These are phyloP conservation scores for Oenanthe oenanthe DNA, from an alignment of 2,113 vertebrate genomes.

Conservation along the genomic window DNA sequence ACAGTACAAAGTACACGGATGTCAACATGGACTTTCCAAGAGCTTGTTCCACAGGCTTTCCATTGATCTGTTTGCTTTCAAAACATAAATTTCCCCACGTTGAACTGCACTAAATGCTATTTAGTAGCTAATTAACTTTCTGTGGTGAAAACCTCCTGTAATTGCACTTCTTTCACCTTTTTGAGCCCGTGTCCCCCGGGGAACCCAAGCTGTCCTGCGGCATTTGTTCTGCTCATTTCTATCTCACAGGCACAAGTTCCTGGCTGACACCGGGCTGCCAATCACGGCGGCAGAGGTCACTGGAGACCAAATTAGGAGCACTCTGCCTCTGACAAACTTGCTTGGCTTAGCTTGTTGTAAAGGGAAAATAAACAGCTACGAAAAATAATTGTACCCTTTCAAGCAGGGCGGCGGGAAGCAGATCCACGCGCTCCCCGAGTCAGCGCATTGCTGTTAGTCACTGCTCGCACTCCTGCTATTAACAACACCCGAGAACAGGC, in stretches of 20 bases:
- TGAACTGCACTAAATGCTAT: slow-evolving; percentile 74
- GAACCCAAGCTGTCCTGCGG: slow-evolving; percentile 67
- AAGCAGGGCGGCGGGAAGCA: background rate
- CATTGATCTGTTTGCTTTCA: slow-evolving; percentile 43
- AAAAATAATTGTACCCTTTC: slow-evolving; percentile 47
- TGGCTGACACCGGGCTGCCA: slow-evolving; percentile 63
- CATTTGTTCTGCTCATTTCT: slow-evolving; percentile 73
- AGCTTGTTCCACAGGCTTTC: background rate
- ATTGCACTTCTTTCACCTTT: slow-evolving; percentile 71
- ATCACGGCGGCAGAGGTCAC: slow-evolving; percentile 67
- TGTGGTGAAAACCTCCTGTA: slow-evolving; percentile 72
- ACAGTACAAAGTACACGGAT: background rate
- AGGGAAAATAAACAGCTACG: slow-evolving; percentile 57
- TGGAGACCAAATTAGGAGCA: slow-evolving; percentile 70
- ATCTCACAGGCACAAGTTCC: slow-evolving; percentile 45
- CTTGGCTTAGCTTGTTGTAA: slow-evolving; percentile 51
- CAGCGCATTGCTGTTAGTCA: background rate
- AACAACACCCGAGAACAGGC: background rate
- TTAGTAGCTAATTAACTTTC: slow-evolving; percentile 81
- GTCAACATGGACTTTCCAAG: background rate
- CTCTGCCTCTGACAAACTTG: slow-evolving; percentile 55
- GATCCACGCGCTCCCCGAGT: background rate
- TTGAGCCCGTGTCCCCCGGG: slow-evolving; percentile 47
- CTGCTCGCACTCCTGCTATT: background rate
- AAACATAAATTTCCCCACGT: slow-evolving; percentile 44